Conservation (phyloP, 2,888 invertebrate species). For the Limnephilus lunatus region DNA sequence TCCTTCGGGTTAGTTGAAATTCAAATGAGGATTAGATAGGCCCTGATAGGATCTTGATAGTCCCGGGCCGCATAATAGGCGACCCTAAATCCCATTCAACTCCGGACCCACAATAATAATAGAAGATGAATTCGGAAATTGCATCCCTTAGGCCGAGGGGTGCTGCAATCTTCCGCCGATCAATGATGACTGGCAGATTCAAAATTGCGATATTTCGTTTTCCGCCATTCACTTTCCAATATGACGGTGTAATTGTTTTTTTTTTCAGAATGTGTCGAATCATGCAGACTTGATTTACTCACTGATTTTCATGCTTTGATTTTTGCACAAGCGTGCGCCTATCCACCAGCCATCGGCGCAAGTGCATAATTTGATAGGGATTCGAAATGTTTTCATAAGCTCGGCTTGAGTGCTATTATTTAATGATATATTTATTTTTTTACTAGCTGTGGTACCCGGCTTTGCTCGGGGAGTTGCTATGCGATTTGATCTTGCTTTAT, state of each 20-base stretch:
- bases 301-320: conserved; percentile 8
- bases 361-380: not conserved
- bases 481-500: too few species aligned
- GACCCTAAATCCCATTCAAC: conserved; percentile 44
- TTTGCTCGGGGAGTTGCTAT: too few species aligned
- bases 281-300: not conserved
- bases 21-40: conserved; percentile 38
- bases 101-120: conserved; percentile 18
- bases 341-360: not conserved
- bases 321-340: not conserved
- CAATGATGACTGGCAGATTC: conserved; percentile 43
- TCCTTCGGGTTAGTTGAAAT: conserved; percentile 29
- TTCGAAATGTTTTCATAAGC: not conserved
- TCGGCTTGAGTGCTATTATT: not conserved
- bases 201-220: conserved; percentile 36
- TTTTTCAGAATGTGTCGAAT: conserved; percentile 22
- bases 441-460: too few species aligned
- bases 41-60: not conserved
- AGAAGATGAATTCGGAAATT: conserved; percentile 28
- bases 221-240: conserved; percentile 37
- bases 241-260: conserved; percentile 19
- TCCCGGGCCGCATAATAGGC: conserved; percentile 7
- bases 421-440: too few species aligned
- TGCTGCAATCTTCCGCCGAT: conserved; percentile 32
- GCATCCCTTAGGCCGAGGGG: conserved; percentile 24